These are phyloP conservation scores for Hyposoter didymator DNA, from an alignment of 2,888 invertebrate genomes.

Conservation along the genomic window DNA sequence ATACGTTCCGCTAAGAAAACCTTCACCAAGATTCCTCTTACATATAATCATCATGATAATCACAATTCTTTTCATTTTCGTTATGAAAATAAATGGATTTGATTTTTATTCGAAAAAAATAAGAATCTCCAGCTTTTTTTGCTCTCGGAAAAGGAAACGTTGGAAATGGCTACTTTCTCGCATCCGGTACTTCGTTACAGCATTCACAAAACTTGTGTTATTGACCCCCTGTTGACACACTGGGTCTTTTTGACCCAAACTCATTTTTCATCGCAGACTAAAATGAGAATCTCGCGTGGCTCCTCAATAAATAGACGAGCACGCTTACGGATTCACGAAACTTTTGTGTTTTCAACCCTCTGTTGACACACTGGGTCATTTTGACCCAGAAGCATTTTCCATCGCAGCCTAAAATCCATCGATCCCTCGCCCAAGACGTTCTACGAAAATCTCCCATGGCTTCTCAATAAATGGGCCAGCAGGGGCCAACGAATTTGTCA, in stretches of 20 bases:
- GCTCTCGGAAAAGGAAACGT: background rate
- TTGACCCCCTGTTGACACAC: too few species aligned
- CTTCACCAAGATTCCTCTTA: conserved; percentile 40
- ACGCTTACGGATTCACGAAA: too few species aligned
- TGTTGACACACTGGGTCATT: too few species aligned
- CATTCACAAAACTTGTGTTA: too few species aligned
- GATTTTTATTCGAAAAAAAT: background rate
- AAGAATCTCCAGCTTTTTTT: background rate
- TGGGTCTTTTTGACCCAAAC: too few species aligned
- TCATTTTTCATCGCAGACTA: too few species aligned
- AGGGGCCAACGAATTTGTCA: conserved; percentile 15
- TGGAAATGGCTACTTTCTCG: background rate
- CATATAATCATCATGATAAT: conserved; percentile 16
- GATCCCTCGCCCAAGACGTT: conserved; percentile 9
- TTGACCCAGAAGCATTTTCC: too few species aligned
- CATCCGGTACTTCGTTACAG: too few species aligned
- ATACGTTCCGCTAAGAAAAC: conserved; percentile 25
- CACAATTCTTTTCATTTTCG: background rate
- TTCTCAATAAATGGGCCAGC: conserved; percentile 40
- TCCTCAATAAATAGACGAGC: too few species aligned
- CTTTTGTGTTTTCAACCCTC: too few species aligned
- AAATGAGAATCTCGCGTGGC: too few species aligned
- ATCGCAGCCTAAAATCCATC: too few species aligned
- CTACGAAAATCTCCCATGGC: conserved; percentile 41
- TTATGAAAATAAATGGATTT: background rate